Evolutionary conservation across 2,888 invertebrate genomes (phyloP).

Genomic region (Leucozona laternaria): DNA sequence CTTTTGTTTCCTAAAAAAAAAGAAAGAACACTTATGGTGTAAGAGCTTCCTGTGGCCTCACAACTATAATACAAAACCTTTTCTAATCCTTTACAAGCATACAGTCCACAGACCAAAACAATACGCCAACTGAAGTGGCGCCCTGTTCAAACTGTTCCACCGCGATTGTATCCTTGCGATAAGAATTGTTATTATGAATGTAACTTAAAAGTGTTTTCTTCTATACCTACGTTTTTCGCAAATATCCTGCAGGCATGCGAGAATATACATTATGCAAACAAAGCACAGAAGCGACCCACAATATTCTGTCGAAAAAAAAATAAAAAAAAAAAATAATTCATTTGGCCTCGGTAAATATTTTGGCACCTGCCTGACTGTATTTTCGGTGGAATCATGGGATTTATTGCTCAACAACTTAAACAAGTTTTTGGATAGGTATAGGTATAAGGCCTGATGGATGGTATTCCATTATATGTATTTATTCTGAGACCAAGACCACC

Average conservation of each 20-base stretch:
- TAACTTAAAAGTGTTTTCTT: slow-evolving; percentile 58
- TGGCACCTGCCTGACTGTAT: slow-evolving; percentile 67
- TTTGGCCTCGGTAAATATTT: slow-evolving; percentile 69
- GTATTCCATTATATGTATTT: slow-evolving; percentile 53
- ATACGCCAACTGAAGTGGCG: slow-evolving; percentile 11
- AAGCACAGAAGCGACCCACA: slow-evolving; percentile 11
- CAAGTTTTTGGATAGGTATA: slow-evolving; percentile 18
- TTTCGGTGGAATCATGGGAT: slow-evolving; percentile 57
- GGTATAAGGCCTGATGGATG: slow-evolving; percentile 49
- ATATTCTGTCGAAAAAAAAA: background rate
- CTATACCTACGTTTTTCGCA: slow-evolving; percentile 39
- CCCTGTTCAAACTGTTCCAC: slow-evolving; percentile 25
- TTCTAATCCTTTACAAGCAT: slow-evolving; percentile 18
- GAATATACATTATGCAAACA: slow-evolving; percentile 65
- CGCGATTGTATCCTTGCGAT: slow-evolving; percentile 67
- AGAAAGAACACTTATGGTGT: background rate
- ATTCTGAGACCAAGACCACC: slow-evolving; percentile 60
- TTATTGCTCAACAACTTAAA: slow-evolving; percentile 52
- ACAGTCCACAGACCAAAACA: slow-evolving; percentile 28
- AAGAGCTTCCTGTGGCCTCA: slow-evolving; percentile 48
- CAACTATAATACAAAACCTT: slow-evolving; percentile 52
- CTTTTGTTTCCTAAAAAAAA: background rate
- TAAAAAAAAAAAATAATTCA: slow-evolving; percentile 38
- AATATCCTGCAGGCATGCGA: slow-evolving; percentile 74
- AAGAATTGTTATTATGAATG: slow-evolving; percentile 70